Conservation (phyloP, 2,113 vertebrate species). For the Prolemur simus region DNA sequence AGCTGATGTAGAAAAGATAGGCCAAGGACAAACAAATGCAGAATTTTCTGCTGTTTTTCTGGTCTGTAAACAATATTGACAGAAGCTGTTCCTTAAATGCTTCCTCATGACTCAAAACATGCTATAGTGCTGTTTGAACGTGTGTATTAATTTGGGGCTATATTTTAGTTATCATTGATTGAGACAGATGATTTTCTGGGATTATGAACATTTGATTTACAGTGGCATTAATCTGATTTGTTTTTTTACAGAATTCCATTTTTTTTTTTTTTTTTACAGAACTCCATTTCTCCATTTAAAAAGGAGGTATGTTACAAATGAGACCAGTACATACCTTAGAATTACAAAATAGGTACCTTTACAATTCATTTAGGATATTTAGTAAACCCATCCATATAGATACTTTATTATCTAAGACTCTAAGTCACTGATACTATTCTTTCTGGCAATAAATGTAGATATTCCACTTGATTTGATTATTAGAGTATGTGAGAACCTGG, state of each 20-base stretch:
- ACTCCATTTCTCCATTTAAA: not conserved
- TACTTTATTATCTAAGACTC: not conserved
- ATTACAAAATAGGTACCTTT: not conserved
- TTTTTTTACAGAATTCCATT: slow-evolving; percentile 12
- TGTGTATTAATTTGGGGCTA: not conserved
- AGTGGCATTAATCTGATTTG: slow-evolving; percentile 40
- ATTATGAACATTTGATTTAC: slow-evolving; percentile 33
- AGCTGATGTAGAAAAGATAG: slow-evolving; percentile 36
- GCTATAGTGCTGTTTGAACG: not conserved
- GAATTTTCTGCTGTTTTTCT: slow-evolving; percentile 23
- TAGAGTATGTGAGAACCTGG: not conserved
- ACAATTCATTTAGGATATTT: not conserved
- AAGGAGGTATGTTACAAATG: not conserved
- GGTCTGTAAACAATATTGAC: slow-evolving; percentile 40
- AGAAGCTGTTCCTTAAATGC: not conserved
- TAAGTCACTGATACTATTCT: not conserved
- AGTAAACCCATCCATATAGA: not conserved
- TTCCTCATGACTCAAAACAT: slow-evolving; percentile 27
- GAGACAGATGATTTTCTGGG: slow-evolving; percentile 67
- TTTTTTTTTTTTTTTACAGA: slow-evolving; percentile 44
- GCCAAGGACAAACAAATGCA: slow-evolving; percentile 34
- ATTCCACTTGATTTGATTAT: not conserved
- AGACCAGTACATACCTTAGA: not conserved
- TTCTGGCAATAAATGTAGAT: not conserved
- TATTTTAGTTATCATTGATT: not conserved